phyloP scores from a whole-genome alignment of 2,888 invertebrate species.

The Agrochola litura region DNA sequence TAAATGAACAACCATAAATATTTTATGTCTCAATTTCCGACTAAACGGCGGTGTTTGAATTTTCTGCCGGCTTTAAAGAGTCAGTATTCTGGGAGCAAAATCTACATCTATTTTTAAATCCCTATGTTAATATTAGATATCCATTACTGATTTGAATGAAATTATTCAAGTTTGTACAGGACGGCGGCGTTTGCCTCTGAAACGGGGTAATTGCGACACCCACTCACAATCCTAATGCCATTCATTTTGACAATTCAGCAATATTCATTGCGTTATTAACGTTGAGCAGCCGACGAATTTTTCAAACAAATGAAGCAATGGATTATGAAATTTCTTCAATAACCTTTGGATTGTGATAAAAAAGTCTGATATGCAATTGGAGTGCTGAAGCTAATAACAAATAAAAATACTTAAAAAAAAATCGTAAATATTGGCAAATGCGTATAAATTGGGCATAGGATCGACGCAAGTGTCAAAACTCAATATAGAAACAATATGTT shows the following conservation, averaged over 20 bases:
- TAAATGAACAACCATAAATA: conserved; percentile 41
- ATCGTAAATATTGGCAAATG: neutral
- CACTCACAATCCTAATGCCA: neutral
- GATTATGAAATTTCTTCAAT: neutral
- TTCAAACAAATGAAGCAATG: neutral
- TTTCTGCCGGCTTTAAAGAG: conserved; percentile 5
- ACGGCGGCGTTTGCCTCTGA: neutral
- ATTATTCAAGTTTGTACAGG: neutral
- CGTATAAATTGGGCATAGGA: neutral
- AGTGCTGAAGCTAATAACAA: too few species aligned
- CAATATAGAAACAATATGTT: neutral
- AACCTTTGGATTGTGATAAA: neutral
- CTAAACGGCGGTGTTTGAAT: conserved; percentile 8
- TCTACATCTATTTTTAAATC: conserved; percentile 6
- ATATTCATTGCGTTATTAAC: too few species aligned
- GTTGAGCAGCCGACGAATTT: neutral
- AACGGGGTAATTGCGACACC: neutral
- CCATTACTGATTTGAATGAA: conserved; percentile 28
- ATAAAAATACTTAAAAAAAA: neutral
- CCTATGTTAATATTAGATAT: conserved; percentile 30
- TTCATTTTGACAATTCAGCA: neutral
- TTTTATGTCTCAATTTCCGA: conserved; percentile 48
- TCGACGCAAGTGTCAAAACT: neutral
- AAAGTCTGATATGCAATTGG: neutral
- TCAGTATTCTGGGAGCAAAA: neutral